Base-by-base conservation (phyloP, 2,888 invertebrate species). In the Noctuana brunneofusca region DNA sequence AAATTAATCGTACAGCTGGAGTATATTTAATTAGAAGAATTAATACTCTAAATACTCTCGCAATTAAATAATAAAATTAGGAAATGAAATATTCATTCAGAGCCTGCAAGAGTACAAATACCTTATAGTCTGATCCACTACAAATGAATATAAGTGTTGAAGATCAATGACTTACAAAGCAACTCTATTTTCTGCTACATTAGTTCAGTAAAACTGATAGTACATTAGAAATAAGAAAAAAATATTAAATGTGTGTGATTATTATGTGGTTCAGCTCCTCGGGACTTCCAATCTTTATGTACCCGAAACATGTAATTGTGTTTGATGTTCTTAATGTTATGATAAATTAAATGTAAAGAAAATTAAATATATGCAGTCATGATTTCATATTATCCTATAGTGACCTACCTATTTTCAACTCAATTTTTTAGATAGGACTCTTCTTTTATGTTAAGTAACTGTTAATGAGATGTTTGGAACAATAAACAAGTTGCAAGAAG, bases 271-370 rank as follows among this genome's bases (percentile, higher is more conserved):
- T 38, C 18, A 30, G 22, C 48, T 38, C 48, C 20, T 49, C 14
- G 58, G 49, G 49, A 62, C 48, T 55, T 62, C 54, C 60, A 60
- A 27, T 53, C 20, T 55, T 9, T 35, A 27, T 49, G 53, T 62
- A 49, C 62, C 54, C 62, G 49, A 55, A 55, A 49, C 48, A 38
- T 41, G 48, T 62, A 55, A 62, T 63, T 56, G 50, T 63, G 63
- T 63, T 63, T 62, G 60, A 66, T 64, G 66, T 65, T 56, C 56
- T 52, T 62, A 64, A 58, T 59, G 59, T 63, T 63, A 62, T 65
- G 38, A 16, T 35, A 48, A 58, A 62, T 48, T 60, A 62, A 62
- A 55, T 62, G 27, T 62, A 57, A 60, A 57, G 18, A 27, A 58
- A 50, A 27, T 49, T 24, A 49, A 55, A 35, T 49, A 35, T 18